Percentiles rank a stretch among this genome's conserved stretches.
These are phyloP conservation scores for Oenanthe oenanthe DNA, from an alignment of 2,113 vertebrate genomes.

Conservation along the genomic window DNA sequence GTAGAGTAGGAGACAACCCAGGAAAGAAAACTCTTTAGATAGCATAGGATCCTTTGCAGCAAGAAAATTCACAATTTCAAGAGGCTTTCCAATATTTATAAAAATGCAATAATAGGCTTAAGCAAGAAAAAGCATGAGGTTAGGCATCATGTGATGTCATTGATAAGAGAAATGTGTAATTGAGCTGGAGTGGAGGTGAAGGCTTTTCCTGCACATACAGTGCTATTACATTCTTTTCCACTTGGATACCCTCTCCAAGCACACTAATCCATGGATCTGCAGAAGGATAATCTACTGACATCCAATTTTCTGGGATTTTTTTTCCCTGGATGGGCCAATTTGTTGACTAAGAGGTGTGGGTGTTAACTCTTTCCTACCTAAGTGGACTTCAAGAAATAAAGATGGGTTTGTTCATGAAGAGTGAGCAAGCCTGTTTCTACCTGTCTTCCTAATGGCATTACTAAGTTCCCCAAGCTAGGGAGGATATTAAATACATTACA, in stretches of 20 bases:
- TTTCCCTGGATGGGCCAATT: slow-evolving; percentile 51
- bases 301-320: slow-evolving; percentile 58
- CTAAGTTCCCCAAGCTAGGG: not conserved
- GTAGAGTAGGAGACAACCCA: not conserved
- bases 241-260: slow-evolving; percentile 48
- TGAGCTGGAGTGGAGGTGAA: slow-evolving; percentile 12
- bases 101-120: slow-evolving; percentile 40
- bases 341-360: not conserved
- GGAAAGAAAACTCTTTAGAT: not conserved
- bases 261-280: slow-evolving; percentile 67
- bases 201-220: not conserved
- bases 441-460: not conserved
- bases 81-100: slow-evolving; percentile 49
- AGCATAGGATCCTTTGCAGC: not conserved
- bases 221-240: slow-evolving; percentile 59
- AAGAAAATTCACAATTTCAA: slow-evolving; percentile 8
- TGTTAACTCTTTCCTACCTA: slow-evolving; percentile 66
- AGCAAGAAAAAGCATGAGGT: not conserved
- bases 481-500: not conserved
- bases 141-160: not conserved
- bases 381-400: slow-evolving; percentile 24
- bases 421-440: not conserved
- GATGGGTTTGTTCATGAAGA: not conserved
- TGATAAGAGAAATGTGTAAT: slow-evolving; percentile 51
- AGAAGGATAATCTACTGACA: slow-evolving; percentile 66